A percentile compares a stretch with the other conserved stretches of the same genome.
Conservation (phyloP, 2,888 invertebrate species). For the Nomada ferruginata region DNA sequence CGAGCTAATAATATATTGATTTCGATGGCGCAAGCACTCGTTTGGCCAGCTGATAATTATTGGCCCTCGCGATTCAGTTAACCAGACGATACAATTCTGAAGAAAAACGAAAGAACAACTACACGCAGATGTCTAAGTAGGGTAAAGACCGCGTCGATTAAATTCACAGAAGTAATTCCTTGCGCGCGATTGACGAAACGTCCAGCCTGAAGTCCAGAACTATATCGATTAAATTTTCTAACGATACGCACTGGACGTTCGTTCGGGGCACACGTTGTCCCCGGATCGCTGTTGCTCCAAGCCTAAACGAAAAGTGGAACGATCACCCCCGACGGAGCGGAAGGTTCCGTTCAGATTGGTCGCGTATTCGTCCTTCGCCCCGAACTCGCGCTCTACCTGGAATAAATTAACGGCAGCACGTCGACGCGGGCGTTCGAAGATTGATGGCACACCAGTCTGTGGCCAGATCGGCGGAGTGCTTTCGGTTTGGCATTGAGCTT, state of each 20-base stretch:
- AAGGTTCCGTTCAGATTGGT: conserved; percentile 42
- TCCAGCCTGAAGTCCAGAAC: too few species aligned
- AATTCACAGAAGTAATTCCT: too few species aligned
- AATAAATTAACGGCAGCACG: conserved; percentile 24
- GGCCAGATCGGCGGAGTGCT: conserved; percentile 53
- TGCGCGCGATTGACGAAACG: too few species aligned
- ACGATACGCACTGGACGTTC: too few species aligned
- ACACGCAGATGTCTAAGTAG: too few species aligned
- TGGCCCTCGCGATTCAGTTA: neutral
- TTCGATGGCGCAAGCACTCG: conserved; percentile 5
- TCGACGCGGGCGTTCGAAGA: conserved; percentile 22
- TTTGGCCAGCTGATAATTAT: conserved; percentile 14
- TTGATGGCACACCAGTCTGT: conserved; percentile 33
- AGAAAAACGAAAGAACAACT: too few species aligned
- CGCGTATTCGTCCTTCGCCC: conserved; percentile 5
- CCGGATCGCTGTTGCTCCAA: too few species aligned
- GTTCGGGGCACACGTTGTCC: too few species aligned
- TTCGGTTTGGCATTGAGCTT: conserved; percentile 69
- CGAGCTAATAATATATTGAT: conserved; percentile 26
- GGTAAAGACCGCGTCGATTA: too few species aligned
- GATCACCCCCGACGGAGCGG: conserved; percentile 34
- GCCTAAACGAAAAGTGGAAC: conserved; percentile 25
- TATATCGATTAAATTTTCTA: too few species aligned
- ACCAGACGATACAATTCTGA: neutral
- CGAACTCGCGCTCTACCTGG: neutral